Base-by-base conservation (phyloP, 2,113 vertebrate species). In the Ailurus styani region DNA sequence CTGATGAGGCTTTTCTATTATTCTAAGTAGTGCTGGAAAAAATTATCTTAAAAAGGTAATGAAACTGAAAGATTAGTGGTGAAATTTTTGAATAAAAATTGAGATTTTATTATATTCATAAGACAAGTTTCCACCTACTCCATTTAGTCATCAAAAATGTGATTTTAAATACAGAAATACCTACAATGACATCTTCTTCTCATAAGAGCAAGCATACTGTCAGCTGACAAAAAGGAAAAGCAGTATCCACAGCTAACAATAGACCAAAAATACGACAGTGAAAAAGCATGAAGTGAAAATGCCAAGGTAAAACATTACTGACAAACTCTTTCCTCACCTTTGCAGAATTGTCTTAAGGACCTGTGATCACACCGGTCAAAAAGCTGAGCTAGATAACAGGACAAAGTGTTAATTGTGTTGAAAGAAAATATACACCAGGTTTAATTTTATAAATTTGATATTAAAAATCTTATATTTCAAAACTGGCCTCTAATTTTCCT, bases 41-140 rank as follows among this genome's bases (percentile, higher is more conserved):
- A 97, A 81, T 31, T 86, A 96, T 34, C 95, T 97, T 95, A n/a
- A 96, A 97, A 97, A 95, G 96, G 89, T 64, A 96, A 96, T 64
- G 70, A 97, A 96, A 97, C 57, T 75, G 60, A 91, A 97, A 96
- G 72, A 96, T 96, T 34, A 93, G 62, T 89, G 85, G 95, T 91
- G 37, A 94, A 95, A 95, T 97, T 90, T 96, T 47, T 98, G 78
- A 97, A 96, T 93, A 98, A 97, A 98, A 98, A 96, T 81, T 91
- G 82, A 88, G 96, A 96, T 93, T 98, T 96, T 91, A 97, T 96
- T 95, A 98, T 96, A 90, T 77, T 96, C 95, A 92, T 93, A 96
- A 96, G 97, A 97, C 90, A 97, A 97, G 66, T 97, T 97, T 93
- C 93, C 91, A 97, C 97, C 97, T 97, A 96, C 97, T 97, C 95